phyloP scores from a whole-genome alignment of 92 coral and sea anemone genomes.

The Palythoa grandiflora region DNA sequence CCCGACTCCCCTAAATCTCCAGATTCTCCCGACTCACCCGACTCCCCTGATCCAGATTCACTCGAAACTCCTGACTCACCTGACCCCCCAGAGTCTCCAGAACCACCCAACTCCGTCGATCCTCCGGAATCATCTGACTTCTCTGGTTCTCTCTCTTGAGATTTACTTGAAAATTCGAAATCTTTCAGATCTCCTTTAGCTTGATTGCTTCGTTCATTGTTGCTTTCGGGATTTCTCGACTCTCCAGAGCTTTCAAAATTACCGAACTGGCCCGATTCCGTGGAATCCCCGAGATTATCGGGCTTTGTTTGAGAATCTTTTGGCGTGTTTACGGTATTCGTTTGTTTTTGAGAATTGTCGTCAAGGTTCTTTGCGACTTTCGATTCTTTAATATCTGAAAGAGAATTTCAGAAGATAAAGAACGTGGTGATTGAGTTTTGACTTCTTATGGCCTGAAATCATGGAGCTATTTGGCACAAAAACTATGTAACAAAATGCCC shows the following conservation, averaged over 20 bases:
- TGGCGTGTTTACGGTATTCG: not conserved
- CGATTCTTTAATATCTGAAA: not conserved
- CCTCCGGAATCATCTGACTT: conserved; percentile 30
- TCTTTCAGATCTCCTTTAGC: not conserved
- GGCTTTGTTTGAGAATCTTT: not conserved
- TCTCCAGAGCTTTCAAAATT: not conserved
- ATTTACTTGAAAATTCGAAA: not conserved
- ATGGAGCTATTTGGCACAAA: no score
- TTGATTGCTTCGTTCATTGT: not conserved
- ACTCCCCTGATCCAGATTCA: conserved; percentile 38
- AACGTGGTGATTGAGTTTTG: no score
- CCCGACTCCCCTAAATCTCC: conserved; percentile 53
- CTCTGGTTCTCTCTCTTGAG: not conserved
- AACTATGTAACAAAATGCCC: no score
- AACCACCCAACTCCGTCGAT: not conserved
- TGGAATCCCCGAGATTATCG: conserved; percentile 10
- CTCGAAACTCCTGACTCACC: not conserved
- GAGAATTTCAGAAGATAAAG: not conserved
- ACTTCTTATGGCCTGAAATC: no score
- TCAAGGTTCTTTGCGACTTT: not conserved
- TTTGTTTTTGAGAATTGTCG: not conserved
- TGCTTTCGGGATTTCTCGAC: not conserved
- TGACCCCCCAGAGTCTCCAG: not conserved
- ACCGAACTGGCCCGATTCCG: conserved; percentile 48
- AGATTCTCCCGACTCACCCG: conserved; percentile 62